These are phyloP conservation scores for Maccullochella peelii DNA, from an alignment of 2,113 vertebrate genomes.

Conservation along the genomic window DNA sequence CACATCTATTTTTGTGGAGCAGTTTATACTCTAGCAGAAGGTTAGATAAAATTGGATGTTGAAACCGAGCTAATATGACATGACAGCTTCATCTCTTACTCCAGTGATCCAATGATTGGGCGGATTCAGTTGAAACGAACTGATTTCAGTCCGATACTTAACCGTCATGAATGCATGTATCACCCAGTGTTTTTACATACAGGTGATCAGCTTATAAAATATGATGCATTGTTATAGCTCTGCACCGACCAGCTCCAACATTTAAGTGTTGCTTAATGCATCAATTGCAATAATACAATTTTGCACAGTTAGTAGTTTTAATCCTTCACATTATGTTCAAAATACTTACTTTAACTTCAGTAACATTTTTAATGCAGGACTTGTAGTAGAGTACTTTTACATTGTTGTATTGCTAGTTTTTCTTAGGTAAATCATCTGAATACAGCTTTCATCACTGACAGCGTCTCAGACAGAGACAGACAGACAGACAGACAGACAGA, in stretches of 20 bases:
- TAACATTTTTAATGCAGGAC: not conserved
- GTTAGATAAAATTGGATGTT: not conserved
- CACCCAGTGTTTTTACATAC: too few species aligned
- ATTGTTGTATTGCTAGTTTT: conserved; percentile 10
- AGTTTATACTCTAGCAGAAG: not conserved
- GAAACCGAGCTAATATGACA: not conserved
- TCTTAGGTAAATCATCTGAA: conserved; percentile 17
- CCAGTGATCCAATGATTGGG: not conserved
- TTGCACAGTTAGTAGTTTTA: not conserved
- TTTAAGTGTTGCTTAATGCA: too few species aligned
- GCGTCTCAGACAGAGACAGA: conserved; percentile 51
- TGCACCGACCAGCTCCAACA: too few species aligned
- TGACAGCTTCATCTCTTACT: too few species aligned
- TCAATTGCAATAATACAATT: too few species aligned
- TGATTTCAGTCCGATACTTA: not conserved
- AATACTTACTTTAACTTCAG: not conserved
- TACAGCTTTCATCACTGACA: conserved; percentile 42
- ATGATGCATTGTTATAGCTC: not conserved
- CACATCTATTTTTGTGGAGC: not conserved
- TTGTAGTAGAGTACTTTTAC: not conserved
- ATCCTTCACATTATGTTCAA: not conserved
- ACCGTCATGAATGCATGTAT: not conserved
- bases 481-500: conserved; percentile 58
- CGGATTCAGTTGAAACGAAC: not conserved
- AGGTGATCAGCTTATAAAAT: not conserved